phyloP scores from a whole-genome alignment of 2,113 vertebrate genomes.

The Oceanites oceanicus region DNA sequence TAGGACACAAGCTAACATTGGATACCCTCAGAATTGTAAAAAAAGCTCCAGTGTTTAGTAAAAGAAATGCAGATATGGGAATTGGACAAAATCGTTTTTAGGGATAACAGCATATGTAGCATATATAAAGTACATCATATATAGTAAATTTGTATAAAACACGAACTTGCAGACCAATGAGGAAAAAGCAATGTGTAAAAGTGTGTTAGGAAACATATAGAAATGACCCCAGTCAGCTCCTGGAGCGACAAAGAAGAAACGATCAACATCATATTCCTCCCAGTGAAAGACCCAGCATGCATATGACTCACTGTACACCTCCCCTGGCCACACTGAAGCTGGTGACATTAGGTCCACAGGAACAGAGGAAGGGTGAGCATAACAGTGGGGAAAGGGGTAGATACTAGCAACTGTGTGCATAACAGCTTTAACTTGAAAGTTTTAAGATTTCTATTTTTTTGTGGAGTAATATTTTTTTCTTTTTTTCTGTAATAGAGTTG shows the following conservation, averaged over 20 bases:
- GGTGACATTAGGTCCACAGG: background rate
- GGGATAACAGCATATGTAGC: background rate
- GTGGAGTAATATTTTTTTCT: background rate
- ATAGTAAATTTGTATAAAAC: background rate
- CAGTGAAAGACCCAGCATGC: background rate
- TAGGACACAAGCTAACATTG: background rate
- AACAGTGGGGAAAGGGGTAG: background rate
- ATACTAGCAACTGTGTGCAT: background rate
- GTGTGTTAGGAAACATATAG: background rate
- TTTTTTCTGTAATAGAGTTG: background rate
- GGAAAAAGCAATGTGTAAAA: background rate
- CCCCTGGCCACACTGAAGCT: background rate
- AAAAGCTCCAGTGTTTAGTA: background rate
- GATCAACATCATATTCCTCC: background rate
- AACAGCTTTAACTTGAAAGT: background rate
- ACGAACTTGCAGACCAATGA: background rate
- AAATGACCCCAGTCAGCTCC: background rate
- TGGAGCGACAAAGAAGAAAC: background rate
- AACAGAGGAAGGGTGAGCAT: background rate
- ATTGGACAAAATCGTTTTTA: background rate
- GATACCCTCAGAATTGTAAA: background rate
- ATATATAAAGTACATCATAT: background rate
- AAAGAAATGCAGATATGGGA: background rate
- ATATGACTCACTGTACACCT: fast-evolving
- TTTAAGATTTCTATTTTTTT: background rate